Conservation (phyloP, 2,888 invertebrate species). For the Herminia tarsipennalis region DNA sequence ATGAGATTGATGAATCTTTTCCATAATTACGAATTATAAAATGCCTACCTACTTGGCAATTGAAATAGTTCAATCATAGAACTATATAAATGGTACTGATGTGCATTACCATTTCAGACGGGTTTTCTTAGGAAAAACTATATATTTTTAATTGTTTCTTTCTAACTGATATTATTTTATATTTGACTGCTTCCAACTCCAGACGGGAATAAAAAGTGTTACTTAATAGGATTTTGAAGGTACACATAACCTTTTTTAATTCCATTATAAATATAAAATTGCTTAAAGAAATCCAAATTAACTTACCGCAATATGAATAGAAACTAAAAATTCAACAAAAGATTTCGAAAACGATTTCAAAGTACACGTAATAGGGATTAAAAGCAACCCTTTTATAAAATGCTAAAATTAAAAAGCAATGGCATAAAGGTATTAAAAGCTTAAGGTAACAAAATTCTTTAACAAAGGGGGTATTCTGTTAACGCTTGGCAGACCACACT, state of each 20-base stretch:
- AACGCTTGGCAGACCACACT: constrained; percentile 82
- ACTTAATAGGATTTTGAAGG: constrained; percentile 46
- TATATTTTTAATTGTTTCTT: too few species aligned
- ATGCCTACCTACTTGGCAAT: too few species aligned
- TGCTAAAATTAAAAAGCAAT: constrained; percentile 83
- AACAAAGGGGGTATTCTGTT: constrained; percentile 79
- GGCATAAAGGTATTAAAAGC: constrained; percentile 83
- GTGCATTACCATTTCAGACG: too few species aligned
- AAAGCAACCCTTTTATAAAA: constrained; percentile 78
- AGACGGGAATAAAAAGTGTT: too few species aligned
- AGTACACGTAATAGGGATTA: constrained; percentile 77
- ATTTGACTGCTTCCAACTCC: too few species aligned
- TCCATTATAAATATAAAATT: constrained; percentile 47
- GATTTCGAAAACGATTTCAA: constrained; percentile 61
- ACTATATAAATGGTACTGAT: too few species aligned
- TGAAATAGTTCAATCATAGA: too few species aligned
- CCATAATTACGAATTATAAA: too few species aligned
- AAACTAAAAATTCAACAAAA: constrained; percentile 64
- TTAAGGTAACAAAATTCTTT: constrained; percentile 80
- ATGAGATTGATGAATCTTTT: too few species aligned
- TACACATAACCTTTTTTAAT: constrained; percentile 44
- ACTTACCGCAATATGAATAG: constrained; percentile 65
- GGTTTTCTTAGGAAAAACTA: too few species aligned
- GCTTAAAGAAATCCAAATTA: constrained; percentile 52
- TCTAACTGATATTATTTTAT: too few species aligned